These are phyloP conservation scores for Suricata suricatta DNA, from an alignment of 2,113 vertebrate genomes.

Conservation along the genomic window DNA sequence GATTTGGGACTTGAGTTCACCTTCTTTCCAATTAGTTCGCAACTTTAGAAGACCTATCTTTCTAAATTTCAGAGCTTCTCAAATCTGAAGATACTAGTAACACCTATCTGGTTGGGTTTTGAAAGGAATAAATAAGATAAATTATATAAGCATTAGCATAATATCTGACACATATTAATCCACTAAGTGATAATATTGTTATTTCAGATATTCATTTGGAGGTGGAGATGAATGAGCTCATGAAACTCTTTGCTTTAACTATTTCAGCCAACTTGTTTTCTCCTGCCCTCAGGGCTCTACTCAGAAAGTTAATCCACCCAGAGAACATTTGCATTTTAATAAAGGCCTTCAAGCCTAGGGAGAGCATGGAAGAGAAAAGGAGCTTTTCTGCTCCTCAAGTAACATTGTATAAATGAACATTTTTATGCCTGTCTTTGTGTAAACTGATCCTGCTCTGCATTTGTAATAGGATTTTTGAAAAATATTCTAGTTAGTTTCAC, in stretches of 20 bases:
- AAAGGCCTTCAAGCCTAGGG: neutral
- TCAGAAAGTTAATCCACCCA: neutral
- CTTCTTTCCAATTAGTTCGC: neutral
- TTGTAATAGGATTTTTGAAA: neutral
- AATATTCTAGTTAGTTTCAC: neutral
- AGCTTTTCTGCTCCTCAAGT: neutral
- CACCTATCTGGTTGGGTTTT: neutral
- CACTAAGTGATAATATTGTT: neutral
- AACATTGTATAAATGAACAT: neutral
- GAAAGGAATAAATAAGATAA: neutral
- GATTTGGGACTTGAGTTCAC: neutral
- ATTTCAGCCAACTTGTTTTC: neutral
- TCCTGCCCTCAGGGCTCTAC: neutral
- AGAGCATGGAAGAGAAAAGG: neutral
- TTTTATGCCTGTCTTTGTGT: neutral
- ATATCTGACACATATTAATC: neutral
- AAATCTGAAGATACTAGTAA: neutral
- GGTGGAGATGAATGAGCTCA: neutral
- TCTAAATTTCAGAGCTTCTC: neutral
- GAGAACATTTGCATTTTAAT: conserved; percentile 38
- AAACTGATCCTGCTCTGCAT: neutral
- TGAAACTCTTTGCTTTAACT: neutral
- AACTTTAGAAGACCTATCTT: neutral
- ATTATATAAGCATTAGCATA: neutral
- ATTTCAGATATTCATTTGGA: neutral